These are phyloP conservation scores for Drosophila repletoides DNA, from an alignment of 1,140 invertebrate species.

Conservation along the genomic window DNA sequence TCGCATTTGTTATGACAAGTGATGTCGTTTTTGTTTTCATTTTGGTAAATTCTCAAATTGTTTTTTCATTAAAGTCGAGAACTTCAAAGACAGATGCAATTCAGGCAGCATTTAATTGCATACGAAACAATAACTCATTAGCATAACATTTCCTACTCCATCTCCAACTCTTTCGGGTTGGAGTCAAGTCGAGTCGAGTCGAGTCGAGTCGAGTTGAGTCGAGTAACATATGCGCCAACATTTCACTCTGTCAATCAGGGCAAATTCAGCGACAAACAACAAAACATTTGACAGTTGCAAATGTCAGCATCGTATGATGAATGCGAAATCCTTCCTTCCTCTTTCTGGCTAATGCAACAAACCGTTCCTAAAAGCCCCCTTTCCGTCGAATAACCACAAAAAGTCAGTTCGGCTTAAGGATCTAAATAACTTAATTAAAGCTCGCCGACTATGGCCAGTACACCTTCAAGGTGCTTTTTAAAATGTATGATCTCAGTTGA, in stretches of 20 bases:
- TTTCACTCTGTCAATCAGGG: slow-evolving; percentile 62
- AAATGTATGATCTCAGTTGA: slow-evolving; percentile 47
- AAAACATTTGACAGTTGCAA: slow-evolving; percentile 73
- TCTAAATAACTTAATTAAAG: not conserved
- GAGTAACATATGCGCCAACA: slow-evolving; percentile 65
- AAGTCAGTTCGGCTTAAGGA: too few relatives aligned
- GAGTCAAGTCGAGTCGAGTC: slow-evolving; percentile 22
- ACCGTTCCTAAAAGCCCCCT: not conserved
- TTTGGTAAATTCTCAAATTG: slow-evolving; percentile 59
- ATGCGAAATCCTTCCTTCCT: slow-evolving; percentile 34
- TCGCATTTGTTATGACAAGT: slow-evolving; percentile 73
- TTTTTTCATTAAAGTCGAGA: slow-evolving; percentile 34
- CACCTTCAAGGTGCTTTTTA: not conserved
- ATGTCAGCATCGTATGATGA: slow-evolving; percentile 54
- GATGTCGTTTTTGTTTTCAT: slow-evolving; percentile 58
- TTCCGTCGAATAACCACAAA: too few relatives aligned
- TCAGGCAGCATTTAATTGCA: slow-evolving; percentile 24
- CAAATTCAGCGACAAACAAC: slow-evolving; percentile 62
- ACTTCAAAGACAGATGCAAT: slow-evolving; percentile 36
- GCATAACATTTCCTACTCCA: slow-evolving; percentile 55
- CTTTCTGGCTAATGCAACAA: not conserved
- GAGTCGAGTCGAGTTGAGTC: slow-evolving; percentile 12
- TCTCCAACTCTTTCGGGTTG: not conserved
- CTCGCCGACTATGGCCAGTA: not conserved
- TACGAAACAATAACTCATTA: slow-evolving; percentile 66